Conservation (phyloP, 2,888 invertebrate species). For the Endomychus coccineus region DNA sequence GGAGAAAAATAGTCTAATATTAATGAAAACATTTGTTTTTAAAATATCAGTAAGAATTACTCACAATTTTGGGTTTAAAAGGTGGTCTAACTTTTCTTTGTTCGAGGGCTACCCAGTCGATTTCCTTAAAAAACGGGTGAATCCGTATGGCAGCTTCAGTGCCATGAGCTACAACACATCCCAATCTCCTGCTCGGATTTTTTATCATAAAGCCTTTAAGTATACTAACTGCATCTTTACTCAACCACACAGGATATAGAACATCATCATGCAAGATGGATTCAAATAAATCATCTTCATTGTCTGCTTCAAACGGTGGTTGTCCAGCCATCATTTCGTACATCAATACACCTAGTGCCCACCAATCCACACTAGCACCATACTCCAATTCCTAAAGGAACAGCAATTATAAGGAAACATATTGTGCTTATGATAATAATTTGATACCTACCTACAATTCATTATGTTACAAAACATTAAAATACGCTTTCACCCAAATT, state of each 20-base stretch:
- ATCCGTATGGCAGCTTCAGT: conserved; percentile 79
- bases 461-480: too few species aligned
- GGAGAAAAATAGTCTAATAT: too few species aligned
- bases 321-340: conserved; percentile 99
- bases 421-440: neutral
- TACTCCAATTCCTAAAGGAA: conserved; percentile 51
- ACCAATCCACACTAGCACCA: conserved; percentile 87
- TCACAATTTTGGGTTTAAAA: conserved; percentile 95
- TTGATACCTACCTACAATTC: too few species aligned
- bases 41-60: too few species aligned
- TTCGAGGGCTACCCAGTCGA: conserved; percentile 95
- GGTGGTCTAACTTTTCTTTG: conserved; percentile 89
- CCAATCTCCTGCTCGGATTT: conserved; percentile 86
- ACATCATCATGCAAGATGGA: conserved; percentile 98
- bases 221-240: conserved; percentile 83
- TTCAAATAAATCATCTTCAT: conserved; percentile 98
- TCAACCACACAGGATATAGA: conserved; percentile 94
- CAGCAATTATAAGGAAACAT: conserved; percentile 2
- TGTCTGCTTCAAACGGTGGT: conserved; percentile 99
- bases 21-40: too few species aligned
- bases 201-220: conserved; percentile 97
- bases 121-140: conserved; percentile 88
- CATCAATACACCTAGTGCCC: conserved; percentile 96
- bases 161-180: conserved; percentile 71
- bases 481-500: too few species aligned